Percentiles rank a stretch among this genome's conserved stretches.
phyloP scores from a whole-genome alignment of 2,888 invertebrate species.

The Anoplius nigerrimus region DNA sequence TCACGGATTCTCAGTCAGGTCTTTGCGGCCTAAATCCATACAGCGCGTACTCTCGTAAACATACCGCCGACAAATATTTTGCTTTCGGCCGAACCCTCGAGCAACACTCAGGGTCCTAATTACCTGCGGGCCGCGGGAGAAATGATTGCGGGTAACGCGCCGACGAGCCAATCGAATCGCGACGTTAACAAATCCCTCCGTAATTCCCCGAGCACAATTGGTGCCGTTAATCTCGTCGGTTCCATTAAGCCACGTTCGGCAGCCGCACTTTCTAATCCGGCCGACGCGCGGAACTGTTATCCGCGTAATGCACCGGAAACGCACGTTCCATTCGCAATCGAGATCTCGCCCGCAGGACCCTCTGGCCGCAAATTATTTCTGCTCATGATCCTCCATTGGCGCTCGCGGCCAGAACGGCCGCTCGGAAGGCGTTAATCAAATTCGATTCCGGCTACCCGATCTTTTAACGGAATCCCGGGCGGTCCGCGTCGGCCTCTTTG shows the following conservation, averaged over 20 bases:
- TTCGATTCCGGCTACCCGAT: no score
- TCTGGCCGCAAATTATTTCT: neutral
- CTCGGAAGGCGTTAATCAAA: neutral
- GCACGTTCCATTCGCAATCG: neutral
- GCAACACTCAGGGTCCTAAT: no score
- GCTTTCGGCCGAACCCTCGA: neutral
- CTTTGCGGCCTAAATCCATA: no score
- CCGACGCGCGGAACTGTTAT: conserved; percentile 35
- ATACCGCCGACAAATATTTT: no score
- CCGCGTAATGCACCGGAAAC: conserved; percentile 18
- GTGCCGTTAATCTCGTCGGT: conserved; percentile 41
- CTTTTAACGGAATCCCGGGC: no score
- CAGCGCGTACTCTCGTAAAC: no score
- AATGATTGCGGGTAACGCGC: no score
- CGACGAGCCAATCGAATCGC: conserved; percentile 21
- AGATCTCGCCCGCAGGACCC: neutral
- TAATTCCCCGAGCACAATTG: conserved; percentile 20
- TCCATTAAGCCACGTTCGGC: conserved; percentile 36
- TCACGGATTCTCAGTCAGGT: no score
- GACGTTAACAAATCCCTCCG: conserved; percentile 29
- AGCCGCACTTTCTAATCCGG: conserved; percentile 37
- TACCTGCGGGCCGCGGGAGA: no score
- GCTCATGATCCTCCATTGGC: neutral
- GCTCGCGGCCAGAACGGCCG: neutral
- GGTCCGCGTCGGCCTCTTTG: no score